Base-by-base conservation (phyloP, 2,113 vertebrate species). In the Myotis brandtii region DNA sequence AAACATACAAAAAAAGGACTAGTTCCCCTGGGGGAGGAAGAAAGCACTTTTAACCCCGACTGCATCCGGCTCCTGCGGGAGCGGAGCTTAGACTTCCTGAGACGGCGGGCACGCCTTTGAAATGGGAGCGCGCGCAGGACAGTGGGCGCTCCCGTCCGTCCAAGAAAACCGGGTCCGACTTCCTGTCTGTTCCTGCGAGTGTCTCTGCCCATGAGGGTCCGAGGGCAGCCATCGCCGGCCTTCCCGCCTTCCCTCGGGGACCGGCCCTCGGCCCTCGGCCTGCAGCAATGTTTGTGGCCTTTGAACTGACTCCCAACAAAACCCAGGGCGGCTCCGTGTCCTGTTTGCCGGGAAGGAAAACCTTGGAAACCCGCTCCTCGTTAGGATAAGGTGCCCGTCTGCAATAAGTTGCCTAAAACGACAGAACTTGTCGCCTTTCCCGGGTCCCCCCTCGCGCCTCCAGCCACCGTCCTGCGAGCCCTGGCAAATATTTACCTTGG, bases 401-500 rank as follows among this genome's bases (percentile, higher is more conserved):
- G 97, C 95, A 85, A 81, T n/a, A 90, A 23, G 89, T 94, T 95
- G 91, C 95, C 97, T 97, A 96, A 97, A 97, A 95, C 89, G 81
- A 90, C 92, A 85, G 37, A 77, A 89, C 48, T 95, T 83, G 81
- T 73, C 97, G 82, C 87, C 32, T 97, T 94, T 97, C 95, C 62
- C 59, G 81, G 90, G 34, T 64, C 48, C 89, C 97, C 96, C 73
- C 88, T 86, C 88, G 48, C 92, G 93, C 7, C 82, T 43, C 96
- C 80, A 70, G 96, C 84, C 82, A 62, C 92, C 86, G 85, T 94
- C 96, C 88, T 21, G 27, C 83, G 81, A 81, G 89, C 94, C 96
- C 97, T 98, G 97, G 98, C 98, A 98, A 98, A 98, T 98, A 98
- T 99, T 99, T 98, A 97, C 98, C 98, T 98, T 98, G 80, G 92